Base-by-base conservation (phyloP, 2,888 invertebrate species). In the Diaprepes abbreviatus region DNA sequence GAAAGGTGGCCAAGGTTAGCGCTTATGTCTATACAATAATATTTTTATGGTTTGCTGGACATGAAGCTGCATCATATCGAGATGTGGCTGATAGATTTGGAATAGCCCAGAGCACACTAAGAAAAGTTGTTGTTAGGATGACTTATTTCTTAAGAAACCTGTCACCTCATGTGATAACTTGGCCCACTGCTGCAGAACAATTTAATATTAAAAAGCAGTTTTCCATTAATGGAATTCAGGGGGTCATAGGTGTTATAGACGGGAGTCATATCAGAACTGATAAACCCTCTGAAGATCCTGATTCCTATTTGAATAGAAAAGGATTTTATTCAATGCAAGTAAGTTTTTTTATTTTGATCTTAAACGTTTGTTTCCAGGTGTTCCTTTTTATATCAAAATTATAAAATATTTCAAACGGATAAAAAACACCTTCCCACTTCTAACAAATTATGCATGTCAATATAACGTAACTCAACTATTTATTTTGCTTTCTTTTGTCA, bases 1-100 rank as follows among this genome's bases (percentile, higher is more conserved):
- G 60, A 14, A 9, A 43, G 14, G 59, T 71, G 10, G 59, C 59
- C 9, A 14, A 52, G 9, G 6, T 19, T 9, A 60, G 66, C 10
- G 33, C 55, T 1, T 16, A 54, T 2, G 1, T 31, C 0, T 12
- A 57, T 1, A 17, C 45, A 4, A 9, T 57, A 9, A 57, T 65
- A 10, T 65, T 21, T 12, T 45, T 65, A 21, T 73, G 75, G 74
- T 75, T 38, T 55, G 64, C 59, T 16, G 73, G 67, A 1, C 74
- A 76, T 66, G 66, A 76, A 52, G 72, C 75, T n/a, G 71, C 70
- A 14, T 57, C 66, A 3, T 76, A 73, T 35, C 28, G 72, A n/a
- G n/a, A n/a, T n/a, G n/a, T n/a, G n/a, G n/a, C n/a, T n/a, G n/a
- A n/a, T n/a, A n/a, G n/a, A n/a, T n/a, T n/a, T n/a, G n/a, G n/a